These are phyloP conservation scores for Coranthus polyacanthus DNA, from an alignment of 2,797 vertebrate genomes.

Conservation along the genomic window DNA sequence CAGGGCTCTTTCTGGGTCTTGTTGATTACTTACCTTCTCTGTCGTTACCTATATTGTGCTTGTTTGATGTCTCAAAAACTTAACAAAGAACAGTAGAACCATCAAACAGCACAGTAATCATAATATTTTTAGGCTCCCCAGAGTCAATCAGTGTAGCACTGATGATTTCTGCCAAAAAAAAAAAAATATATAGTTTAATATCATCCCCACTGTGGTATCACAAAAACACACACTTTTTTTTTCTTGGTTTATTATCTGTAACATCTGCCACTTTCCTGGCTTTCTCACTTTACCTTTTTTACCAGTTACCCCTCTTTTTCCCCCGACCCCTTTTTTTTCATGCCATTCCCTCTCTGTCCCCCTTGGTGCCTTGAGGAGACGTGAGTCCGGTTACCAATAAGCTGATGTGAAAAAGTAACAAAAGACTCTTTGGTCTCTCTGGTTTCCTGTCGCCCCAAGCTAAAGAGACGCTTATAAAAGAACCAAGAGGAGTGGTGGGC, in stretches of 20 bases:
- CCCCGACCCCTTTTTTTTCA: constrained; percentile 12
- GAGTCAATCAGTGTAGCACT: too few species aligned
- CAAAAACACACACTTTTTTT: background rate
- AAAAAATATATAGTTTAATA: too few species aligned
- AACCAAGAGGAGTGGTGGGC: constrained; percentile 54
- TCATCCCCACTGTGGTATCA: background rate
- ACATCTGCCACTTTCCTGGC: background rate
- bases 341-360: constrained; percentile 58
- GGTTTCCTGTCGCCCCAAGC: constrained; percentile 78
- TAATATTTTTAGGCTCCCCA: too few species aligned
- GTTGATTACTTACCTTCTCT: constrained; percentile 2
- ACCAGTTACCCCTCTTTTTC: constrained; percentile 18
- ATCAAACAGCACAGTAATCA: too few species aligned
- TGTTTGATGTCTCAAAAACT: too few species aligned
- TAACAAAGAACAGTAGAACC: too few species aligned
- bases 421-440: constrained; percentile 79
- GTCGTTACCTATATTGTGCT: too few species aligned
- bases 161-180: too few species aligned
- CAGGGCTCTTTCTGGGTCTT: background rate
- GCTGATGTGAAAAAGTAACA: constrained; percentile 78
- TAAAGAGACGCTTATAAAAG: constrained; percentile 75
- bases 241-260: constrained; percentile 6
- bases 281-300: constrained; percentile 3
- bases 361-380: constrained; percentile 68
- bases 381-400: constrained; percentile 85